Percentiles rank a stretch among this genome's conserved stretches.
phyloP scores from a whole-genome alignment of 2,113 vertebrate genomes.

The Kryptolebias marmoratus region DNA sequence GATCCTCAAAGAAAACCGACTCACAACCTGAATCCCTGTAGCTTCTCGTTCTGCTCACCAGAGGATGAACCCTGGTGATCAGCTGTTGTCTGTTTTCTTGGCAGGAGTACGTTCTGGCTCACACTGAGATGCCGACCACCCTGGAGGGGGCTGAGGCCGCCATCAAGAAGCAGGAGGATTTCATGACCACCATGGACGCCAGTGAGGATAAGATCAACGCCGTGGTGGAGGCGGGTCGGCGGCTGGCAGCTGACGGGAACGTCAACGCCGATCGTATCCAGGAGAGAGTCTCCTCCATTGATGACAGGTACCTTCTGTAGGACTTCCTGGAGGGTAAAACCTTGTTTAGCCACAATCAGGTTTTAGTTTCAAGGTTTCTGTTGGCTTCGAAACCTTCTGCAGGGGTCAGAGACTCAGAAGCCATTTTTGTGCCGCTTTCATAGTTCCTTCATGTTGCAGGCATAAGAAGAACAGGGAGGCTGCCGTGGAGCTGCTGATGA shows the following conservation, averaged over 20 bases:
- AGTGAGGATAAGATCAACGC: conserved; percentile 96
- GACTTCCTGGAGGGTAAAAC: too few species aligned
- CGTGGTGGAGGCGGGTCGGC: conserved; percentile 91
- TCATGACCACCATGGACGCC: conserved; percentile 99
- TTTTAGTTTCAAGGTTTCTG: background rate
- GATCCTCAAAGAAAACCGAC: too few species aligned
- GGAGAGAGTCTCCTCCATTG: conserved; percentile 92
- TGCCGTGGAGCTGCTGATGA: conserved; percentile 93
- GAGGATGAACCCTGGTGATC: background rate
- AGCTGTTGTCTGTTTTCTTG: background rate
- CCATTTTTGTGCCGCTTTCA: background rate
- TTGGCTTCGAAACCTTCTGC: background rate
- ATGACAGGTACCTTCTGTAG: conserved; percentile 84
- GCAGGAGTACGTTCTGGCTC: conserved; percentile 94
- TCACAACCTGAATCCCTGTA: too few species aligned
- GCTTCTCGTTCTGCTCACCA: background rate
- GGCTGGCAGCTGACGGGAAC: conserved; percentile 92
- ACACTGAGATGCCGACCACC: conserved; percentile 95
- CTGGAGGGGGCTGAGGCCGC: conserved; percentile 93
- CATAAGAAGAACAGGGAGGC: conserved; percentile 94
- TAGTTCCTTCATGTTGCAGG: conserved; percentile 68
- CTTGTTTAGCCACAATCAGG: background rate
- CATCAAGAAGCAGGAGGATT: conserved; percentile 97
- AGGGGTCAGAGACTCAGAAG: background rate
- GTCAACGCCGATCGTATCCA: conserved; percentile 92